Conservation (phyloP, 2,888 invertebrate species). For the Meandrusa payeni region DNA sequence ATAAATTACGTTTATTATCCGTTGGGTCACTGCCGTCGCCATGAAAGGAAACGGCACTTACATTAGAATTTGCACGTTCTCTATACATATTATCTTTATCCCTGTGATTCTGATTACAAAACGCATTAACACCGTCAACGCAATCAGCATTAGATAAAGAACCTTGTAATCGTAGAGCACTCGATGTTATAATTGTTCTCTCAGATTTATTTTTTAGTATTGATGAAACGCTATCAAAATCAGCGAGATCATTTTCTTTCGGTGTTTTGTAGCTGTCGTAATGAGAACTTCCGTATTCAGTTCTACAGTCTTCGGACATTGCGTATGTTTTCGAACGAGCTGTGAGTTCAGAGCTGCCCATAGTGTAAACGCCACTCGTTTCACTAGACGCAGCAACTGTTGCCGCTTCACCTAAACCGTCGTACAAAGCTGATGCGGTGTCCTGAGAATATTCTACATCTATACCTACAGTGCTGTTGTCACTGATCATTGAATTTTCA, state of each 20-base stretch:
- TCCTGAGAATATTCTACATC: constrained; percentile 83
- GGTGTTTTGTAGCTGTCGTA: constrained; percentile 80
- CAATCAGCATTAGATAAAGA: constrained; percentile 69
- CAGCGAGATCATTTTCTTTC: constrained; percentile 73
- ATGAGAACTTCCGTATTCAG: constrained; percentile 75
- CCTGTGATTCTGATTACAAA: constrained; percentile 62
- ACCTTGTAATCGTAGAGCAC: constrained; percentile 44
- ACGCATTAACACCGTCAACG: constrained; percentile 63
- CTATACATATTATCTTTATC: constrained; percentile 78
- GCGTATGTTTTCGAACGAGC: constrained; percentile 81
- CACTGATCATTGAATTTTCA: constrained; percentile 90
- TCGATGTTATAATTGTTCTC: constrained; percentile 49
- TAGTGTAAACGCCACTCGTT: constrained; percentile 92
- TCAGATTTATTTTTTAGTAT: constrained; percentile 77
- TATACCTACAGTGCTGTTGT: constrained; percentile 84
- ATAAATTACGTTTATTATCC: constrained; percentile 86
- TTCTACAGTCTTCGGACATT: constrained; percentile 61
- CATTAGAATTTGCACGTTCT: constrained; percentile 88
- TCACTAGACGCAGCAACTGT: constrained; percentile 88
- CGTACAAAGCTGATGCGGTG: constrained; percentile 81
- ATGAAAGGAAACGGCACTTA: constrained; percentile 90
- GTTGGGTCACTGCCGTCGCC: constrained; percentile 95
- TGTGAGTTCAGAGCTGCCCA: constrained; percentile 85
- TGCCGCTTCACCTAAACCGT: constrained; percentile 71
- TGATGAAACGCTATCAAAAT: constrained; percentile 74